Evolutionary conservation across 2,113 vertebrate species (phyloP), one percentile per base, ranked within the genome.

Genomic region (Actenoides lindsayi): DNA sequence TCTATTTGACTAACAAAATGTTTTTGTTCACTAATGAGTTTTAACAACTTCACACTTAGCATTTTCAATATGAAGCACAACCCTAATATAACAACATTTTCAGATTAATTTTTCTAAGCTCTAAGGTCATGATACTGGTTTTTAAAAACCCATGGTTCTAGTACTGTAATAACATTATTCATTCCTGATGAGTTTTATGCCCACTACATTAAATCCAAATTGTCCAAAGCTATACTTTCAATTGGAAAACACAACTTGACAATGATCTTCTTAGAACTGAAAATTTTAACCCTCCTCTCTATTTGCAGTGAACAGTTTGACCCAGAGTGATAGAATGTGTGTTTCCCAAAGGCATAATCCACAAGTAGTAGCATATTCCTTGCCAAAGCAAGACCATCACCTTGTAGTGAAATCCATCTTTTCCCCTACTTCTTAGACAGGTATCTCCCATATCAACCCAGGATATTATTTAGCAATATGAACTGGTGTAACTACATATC

Each of bases 351-450:
- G 74, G 71, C 31, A 78, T 2, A 7, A 50, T 92, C 63, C 63
- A 65, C 51, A 56, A 44, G 48, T 42, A 79, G 37, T 23, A 8
- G 62, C 44, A 81, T 21, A 64, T 30, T 75, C 85, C 48, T 88
- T 85, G 80, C 51, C 75, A 73, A 96, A 96, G 57, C 70, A 93
- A 94, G 83, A 84, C 88, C 51, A 90, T 87, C 71, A 62, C 24
- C 54, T 82, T 57, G 67, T 21, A 12, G 62, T 86, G 74, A 96
- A 93, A 95, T 69, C 14, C 42, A 82, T 37, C 31, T 57, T 65
- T 81, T 63, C 30, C 41, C 54, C 73, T 53, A n/a, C 16, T 44
- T 30, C 74, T 87, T 65, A 69, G 44, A 59, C 62, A 51, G 51
- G 50, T 82, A 75, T 63, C 41, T 78, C 67, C 73, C 21, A 5